Base-by-base conservation (phyloP, 2,797 vertebrate genomes). In the Epinephelus coioides region DNA sequence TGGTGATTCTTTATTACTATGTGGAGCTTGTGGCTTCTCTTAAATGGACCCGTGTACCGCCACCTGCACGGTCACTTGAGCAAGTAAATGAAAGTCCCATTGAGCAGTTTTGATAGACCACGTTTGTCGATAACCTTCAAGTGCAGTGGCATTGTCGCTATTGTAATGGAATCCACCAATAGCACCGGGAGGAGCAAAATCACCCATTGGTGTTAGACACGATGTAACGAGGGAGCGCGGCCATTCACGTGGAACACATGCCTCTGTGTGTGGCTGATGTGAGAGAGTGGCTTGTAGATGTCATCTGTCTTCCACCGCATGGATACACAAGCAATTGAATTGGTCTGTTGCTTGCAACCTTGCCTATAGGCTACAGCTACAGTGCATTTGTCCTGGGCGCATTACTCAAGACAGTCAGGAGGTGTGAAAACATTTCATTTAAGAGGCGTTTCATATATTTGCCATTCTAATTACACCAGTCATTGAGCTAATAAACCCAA, bases 81-180 rank as follows among this genome's bases (percentile, higher is more conserved):
- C 77, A 74, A 73, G 64, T 84, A 79, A 85, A 88, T 85, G 44
- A 83, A 86, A 76, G 82, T 63, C 64, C 53, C 73, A 79, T 87
- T 86, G 47, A 44, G 67, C 40, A 63, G 44, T 47, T 79, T 76
- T 73, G 73, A 91, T 67, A 13, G 40, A 79, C 55, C 67, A 25
- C 14, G 6, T 63, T 78, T 67, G 85, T 71, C 76, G 54, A 88
- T 88, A 83, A 91, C 82, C 82, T 90, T 88, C 78, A 80, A 49
- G 73, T 74, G 25, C 78, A 87, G 86, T 87, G 69, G 56, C 73
- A 15, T 50, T 76, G 89, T 82, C 72, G 63, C 77, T 85, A 72
- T 66, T 62, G 49, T 86, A 90, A 91, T 87, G 73, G 79, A 84
- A 64, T 34, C 15, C 25, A 62, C n/a, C 30, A 66, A 6, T 46